Conservation (phyloP, 2,797 vertebrate species). For the Falco columbarius region DNA sequence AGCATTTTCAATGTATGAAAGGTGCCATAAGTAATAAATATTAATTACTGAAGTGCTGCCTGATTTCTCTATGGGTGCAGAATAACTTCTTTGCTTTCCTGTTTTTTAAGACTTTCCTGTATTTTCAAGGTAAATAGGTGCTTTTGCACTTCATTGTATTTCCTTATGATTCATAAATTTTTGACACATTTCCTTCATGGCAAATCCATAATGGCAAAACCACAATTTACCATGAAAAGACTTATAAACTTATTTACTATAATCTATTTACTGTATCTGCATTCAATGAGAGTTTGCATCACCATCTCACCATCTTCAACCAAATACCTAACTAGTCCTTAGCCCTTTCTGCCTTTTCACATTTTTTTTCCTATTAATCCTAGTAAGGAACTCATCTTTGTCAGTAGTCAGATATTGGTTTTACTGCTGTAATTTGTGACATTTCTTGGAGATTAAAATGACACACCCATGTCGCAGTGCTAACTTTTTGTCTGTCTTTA, state of each 20-base stretch:
- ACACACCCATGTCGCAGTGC: background rate
- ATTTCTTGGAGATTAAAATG: background rate
- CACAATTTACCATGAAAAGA: conserved; percentile 54
- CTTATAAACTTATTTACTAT: conserved; percentile 28
- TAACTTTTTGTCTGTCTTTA: background rate
- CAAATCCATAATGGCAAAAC: conserved; percentile 49
- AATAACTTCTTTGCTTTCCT: background rate
- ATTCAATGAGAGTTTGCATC: conserved; percentile 14
- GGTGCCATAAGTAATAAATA: conserved; percentile 54
- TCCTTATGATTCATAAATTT: conserved; percentile 44
- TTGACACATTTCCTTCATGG: conserved; percentile 52
- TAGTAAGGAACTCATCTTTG: background rate
- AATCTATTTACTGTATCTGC: conserved; percentile 24
- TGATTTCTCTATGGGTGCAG: background rate
- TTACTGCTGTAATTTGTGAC: background rate
- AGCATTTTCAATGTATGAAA: conserved; percentile 33
- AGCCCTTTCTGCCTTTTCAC: background rate
- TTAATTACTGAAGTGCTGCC: conserved; percentile 22
- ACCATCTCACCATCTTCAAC: background rate
- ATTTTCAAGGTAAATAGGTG: conserved; percentile 35
- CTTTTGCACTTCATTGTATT: conserved; percentile 58
- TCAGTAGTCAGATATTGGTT: background rate
- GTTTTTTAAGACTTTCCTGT: background rate
- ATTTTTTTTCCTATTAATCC: background rate
- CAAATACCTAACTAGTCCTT: background rate